Evolutionary conservation across 2,113 vertebrate genomes (phyloP).

Genomic region (Aegypius monachus): DNA sequence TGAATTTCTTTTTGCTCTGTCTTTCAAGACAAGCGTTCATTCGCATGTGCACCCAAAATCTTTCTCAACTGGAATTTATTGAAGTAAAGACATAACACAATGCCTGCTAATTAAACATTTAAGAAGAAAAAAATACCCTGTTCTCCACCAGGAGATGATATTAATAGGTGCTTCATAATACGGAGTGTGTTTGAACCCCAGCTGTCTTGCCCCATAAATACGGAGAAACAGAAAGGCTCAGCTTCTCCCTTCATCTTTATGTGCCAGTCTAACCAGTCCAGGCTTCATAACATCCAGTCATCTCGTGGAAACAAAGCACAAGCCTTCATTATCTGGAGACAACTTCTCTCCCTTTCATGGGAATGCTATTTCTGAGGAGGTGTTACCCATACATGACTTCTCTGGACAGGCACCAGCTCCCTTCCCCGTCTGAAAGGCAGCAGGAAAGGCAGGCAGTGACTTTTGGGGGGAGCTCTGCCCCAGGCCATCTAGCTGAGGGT

Average conservation of each 20-base stretch:
- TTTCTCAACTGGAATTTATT: slow-evolving; percentile 46
- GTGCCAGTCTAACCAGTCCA: neutral
- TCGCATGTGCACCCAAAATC: slow-evolving; percentile 32
- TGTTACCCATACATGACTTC: neutral
- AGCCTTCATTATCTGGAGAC: neutral
- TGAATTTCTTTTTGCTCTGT: slow-evolving; percentile 72
- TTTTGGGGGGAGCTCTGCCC: neutral
- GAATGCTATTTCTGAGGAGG: neutral
- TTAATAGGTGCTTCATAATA: slow-evolving; percentile 47
- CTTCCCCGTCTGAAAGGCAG: neutral
- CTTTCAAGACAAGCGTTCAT: slow-evolving; percentile 63
- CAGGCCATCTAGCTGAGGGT: neutral
- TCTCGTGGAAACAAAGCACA: neutral
- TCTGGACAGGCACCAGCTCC: neutral
- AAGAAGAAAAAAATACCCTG: slow-evolving; percentile 1
- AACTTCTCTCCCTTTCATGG: neutral
- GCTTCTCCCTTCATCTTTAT: neutral
- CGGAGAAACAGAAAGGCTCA: neutral
- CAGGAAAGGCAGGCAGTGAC: neutral
- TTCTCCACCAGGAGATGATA: slow-evolving; percentile 7
- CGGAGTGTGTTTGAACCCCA: slow-evolving; percentile 10
- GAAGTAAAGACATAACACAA: slow-evolving; percentile 26
- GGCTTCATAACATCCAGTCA: neutral
- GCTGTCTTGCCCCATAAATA: slow-evolving; percentile 10
- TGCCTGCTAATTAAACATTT: slow-evolving; percentile 27